Percentiles rank a stretch among this genome's conserved stretches.
Evolutionary conservation across 1,140 invertebrate species (phyloP).

Genomic region (Idris sp.): DNA sequence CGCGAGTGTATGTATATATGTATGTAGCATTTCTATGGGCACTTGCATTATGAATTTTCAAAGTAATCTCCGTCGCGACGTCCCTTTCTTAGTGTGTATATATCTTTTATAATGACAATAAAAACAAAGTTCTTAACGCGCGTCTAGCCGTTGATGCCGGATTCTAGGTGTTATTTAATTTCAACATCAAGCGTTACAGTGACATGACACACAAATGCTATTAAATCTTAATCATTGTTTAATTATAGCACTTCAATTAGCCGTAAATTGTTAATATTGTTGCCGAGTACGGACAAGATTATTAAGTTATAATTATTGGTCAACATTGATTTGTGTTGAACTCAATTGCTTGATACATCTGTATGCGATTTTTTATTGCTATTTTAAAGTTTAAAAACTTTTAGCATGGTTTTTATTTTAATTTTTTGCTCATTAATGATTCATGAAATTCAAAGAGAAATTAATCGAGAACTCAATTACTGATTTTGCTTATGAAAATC

Average conservation of each 20-base stretch:
- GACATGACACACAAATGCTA: slow-evolving; percentile 24
- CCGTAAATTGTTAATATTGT: slow-evolving; percentile 18
- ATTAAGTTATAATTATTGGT: slow-evolving; percentile 11
- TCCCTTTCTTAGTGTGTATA: slow-evolving; percentile 1
- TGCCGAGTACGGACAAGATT: not conserved
- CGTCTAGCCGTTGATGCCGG: slow-evolving; percentile 6
- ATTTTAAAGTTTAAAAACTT: too few relatives aligned
- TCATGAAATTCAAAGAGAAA: too few relatives aligned
- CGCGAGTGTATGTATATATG: too few relatives aligned
- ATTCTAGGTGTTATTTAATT: slow-evolving; percentile 21
- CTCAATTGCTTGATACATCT: too few relatives aligned
- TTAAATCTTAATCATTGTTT: slow-evolving; percentile 30
- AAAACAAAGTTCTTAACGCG: slow-evolving; percentile 27
- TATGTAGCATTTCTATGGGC: slow-evolving; percentile 12
- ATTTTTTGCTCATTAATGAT: too few relatives aligned
- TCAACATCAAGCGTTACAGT: not conserved
- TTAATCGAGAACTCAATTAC: too few relatives aligned
- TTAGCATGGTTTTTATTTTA: too few relatives aligned
- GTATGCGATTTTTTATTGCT: too few relatives aligned
- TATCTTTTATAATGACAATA: slow-evolving; percentile 23
- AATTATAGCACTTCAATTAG: slow-evolving; percentile 8
- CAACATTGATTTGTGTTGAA: too few relatives aligned
- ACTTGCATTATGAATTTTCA: slow-evolving; percentile 31
- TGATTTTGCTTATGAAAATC: too few relatives aligned
- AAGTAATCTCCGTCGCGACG: slow-evolving; percentile 22